Evolutionary conservation across 2,113 vertebrate genomes (phyloP), one percentile per base, ranked within the genome.

Genomic region (Pseudorectes ferrugineus): DNA sequence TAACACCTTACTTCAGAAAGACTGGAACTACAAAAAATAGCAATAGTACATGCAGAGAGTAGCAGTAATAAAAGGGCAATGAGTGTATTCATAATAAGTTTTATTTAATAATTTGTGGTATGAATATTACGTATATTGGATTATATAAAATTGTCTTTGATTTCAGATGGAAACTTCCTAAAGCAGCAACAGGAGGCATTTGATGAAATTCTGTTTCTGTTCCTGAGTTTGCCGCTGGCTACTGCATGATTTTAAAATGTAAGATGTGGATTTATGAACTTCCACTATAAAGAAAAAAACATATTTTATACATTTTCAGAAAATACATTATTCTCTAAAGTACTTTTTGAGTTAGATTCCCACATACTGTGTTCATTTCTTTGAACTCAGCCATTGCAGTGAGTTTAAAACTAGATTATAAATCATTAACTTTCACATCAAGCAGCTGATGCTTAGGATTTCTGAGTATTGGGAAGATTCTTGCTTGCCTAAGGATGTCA

Each of bases 371-470:
- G 75, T 65, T 93, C 55, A 51, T 91, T 91, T 88, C 85, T 96
- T 96, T 96, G 94, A 97, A 97, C 62, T 93, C 68, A 73, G 74
- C 66, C 61, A 43, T 54, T 95, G 75, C 91, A 91, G n/a, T 42
- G 54, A 89, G 62, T 87, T 93, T 94, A 95, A 95, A 97, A 87
- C 46, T 71, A 90, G 95, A 96, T 96, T 79, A 96, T 92, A 96
- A 96, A 95, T 96, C 93, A 94, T 94, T 96, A 94, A 91, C 22
- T 96, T 96, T 82, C 91, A 85, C 58, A 95, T 97, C 77, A 93
- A 94, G 58, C 51, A 96, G 86, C 48, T 72, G 79, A 12, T 61
- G 29, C 62, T 86, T 59, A 87, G 78, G 68, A 96, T 96, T 97
- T 96, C 70, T 11, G 13, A 89, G 48, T 42, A 74, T 85, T 95